Base-by-base conservation (phyloP, 1,140 invertebrate species). In the Eumeta japonica region DNA sequence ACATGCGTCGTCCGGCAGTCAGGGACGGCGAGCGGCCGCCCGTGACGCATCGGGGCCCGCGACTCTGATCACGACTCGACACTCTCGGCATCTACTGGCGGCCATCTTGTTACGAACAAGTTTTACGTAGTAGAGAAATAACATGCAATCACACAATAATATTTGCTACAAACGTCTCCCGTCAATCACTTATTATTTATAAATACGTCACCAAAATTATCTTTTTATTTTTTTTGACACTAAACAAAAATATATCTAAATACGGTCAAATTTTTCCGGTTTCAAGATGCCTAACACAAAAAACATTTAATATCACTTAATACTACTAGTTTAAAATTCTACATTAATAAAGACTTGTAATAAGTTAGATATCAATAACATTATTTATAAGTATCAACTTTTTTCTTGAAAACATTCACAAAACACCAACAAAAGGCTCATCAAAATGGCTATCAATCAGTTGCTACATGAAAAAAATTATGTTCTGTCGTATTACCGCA, bases 371-470 rank as follows among this genome's bases (percentile, higher is more conserved):
- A 7, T 24, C n/a, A 24, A 5, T 7, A 24, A n/a, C 20, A 7
- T 24, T 7, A 24, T 24, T 7, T 24, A 24, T 24, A 7, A 7
- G 5, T 24, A 24, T 7, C n/a, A 7, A 24, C 5, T 24, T 61
- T 58, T 59, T 62, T 48, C 46, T 58, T 62, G 58, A 72, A 74
- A 74, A 74, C 70, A 74, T 74, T 66, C 65, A 72, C 62, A 74
- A 74, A 74, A 74, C 70, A 74, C 70, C 63, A 74, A 74, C 70
- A 74, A 74, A 74, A 74, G 64, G 63, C 62, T 70, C 63, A 64
- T 68, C 70, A 74, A 74, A 74, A 74, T 74, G 70, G 70, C 70
- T 72, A 72, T 72, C 63, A 71, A 70, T 70, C 59, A 70, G 50
- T 52, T 66, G 56, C 63, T 68, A 66, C 30, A 38, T 39, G 36